Evolutionary conservation across 2,797 vertebrate species (phyloP).

Genomic region (Platalea minor): DNA sequence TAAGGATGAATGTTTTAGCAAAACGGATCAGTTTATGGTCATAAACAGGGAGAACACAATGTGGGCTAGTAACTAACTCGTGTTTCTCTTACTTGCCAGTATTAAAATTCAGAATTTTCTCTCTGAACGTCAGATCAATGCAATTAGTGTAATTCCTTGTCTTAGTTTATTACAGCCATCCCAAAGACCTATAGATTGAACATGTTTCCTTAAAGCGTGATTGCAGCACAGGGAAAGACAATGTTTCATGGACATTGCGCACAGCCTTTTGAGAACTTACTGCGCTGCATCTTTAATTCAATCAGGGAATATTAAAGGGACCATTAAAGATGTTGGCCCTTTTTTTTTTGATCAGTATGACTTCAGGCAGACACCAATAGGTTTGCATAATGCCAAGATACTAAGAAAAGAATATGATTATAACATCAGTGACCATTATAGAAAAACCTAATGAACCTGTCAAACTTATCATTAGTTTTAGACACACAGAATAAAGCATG

Average conservation of each 20-base stretch:
- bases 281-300: background rate
- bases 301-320: background rate
- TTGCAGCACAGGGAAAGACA: background rate
- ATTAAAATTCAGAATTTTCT: background rate
- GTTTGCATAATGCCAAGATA: background rate
- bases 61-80: background rate
- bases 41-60: background rate
- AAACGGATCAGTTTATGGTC: background rate
- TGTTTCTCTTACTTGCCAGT: background rate
- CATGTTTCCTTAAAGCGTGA: background rate
- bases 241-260: background rate
- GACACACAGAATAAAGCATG: constrained; percentile 26
- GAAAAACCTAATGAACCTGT: constrained; percentile 40
- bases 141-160: background rate
- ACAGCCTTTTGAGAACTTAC: background rate
- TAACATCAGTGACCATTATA: constrained; percentile 1
- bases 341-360: background rate
- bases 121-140: background rate
- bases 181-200: background rate
- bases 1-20: background rate
- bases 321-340: background rate
- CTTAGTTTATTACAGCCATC: background rate
- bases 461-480: constrained; percentile 24
- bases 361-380: background rate
- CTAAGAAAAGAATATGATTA: background rate